Percentiles rank a stretch among this genome's conserved stretches.
phyloP scores from a whole-genome alignment of 2,888 invertebrate genomes.

The Octonoba sinensis region DNA sequence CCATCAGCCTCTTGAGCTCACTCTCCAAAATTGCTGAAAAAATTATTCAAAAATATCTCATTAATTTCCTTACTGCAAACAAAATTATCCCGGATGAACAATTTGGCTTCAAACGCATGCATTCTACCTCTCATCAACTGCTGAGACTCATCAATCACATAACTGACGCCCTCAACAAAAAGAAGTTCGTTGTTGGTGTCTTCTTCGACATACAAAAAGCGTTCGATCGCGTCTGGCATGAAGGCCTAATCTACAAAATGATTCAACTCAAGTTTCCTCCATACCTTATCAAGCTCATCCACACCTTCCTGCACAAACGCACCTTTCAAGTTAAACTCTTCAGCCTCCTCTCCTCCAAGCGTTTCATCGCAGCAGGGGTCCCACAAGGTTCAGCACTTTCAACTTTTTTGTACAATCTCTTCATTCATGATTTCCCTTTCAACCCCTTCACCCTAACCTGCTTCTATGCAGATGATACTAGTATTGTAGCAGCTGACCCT shows the following conservation, averaged over 20 bases:
- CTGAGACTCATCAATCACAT: neutral
- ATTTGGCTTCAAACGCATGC: neutral
- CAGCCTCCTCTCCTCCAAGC: too few species aligned
- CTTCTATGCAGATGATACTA: too few species aligned
- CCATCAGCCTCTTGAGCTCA: neutral
- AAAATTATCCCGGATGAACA: neutral
- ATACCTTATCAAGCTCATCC: neutral
- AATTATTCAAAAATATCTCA: neutral
- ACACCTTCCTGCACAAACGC: too few species aligned
- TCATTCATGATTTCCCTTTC: too few species aligned
- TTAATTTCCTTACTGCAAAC: neutral
- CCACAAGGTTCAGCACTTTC: too few species aligned
- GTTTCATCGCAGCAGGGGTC: too few species aligned
- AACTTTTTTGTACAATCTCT: too few species aligned
- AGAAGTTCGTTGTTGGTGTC: neutral
- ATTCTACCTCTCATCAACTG: neutral
- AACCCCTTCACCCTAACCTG: too few species aligned
- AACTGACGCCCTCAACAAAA: neutral
- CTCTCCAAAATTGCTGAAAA: neutral
- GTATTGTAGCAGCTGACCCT: too few species aligned
- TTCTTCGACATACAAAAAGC: neutral
- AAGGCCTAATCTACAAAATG: neutral
- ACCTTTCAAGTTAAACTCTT: too few species aligned
- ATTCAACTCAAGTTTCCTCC: neutral
- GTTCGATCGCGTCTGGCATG: too few species aligned